Evolutionary conservation across 2,888 invertebrate species (phyloP), one percentile per base, ranked within the genome.

Genomic region (Harpalus rufipes): DNA sequence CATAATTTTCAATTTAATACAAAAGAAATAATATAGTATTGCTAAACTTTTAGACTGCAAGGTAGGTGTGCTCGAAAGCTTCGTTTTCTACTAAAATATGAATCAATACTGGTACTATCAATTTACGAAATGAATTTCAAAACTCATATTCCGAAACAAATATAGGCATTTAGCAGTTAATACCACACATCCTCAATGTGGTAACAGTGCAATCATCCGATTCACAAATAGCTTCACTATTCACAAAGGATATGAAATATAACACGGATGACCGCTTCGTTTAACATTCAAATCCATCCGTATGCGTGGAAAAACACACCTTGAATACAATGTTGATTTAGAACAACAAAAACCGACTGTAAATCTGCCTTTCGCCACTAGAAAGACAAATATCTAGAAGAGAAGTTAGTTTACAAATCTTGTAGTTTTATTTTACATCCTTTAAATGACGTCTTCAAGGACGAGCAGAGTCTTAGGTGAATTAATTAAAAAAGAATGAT

Each of bases 121-220:
- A 68, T 68, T 68, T 68, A 39, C 14, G 68, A 68, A 68, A 68
- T 63, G 21, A 63, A 63, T 68, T 68, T 39, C 68, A 39, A 68
- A 32, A 68, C 39, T 51, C 44, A 51, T 51, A 68, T 39, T 25
- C 63, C 25, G n/a, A 63, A 63, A 63, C 25, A 68, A 68, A 32
- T 68, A 39, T 68, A 32, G 39, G 68, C 32, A 68, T 68, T 68
- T 68, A 68, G 10, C 39, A 68, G 7, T 63, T 68, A 32, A 68
- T 32, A 68, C 39, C 7, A 10, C 32, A 14, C n/a, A 68, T 68
- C 68, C 68, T 68, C 7, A 68, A 25, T 68, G 63, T 63, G 18
- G 63, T 12, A 68, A 68, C 39, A 18, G n/a, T 68, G 32, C 8
- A 68, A 68, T 68, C 63, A 68, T 10, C 14, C 68, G 14, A 32